Base-by-base conservation (phyloP, 2,888 invertebrate genomes). In the Drosophila macrospina region DNA sequence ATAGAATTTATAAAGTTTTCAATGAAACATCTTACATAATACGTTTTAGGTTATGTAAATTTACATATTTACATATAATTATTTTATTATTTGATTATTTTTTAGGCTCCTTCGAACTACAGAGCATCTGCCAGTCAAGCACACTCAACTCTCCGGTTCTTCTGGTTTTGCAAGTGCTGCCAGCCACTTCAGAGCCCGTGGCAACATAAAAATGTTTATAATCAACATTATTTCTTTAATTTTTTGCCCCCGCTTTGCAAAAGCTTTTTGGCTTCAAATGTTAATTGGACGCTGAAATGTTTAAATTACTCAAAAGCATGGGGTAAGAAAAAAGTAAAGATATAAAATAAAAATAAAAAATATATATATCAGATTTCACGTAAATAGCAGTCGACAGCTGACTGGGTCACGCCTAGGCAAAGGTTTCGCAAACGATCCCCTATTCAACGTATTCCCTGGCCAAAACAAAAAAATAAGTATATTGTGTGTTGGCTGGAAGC, bases 241-340 rank as follows among this genome's bases (percentile, higher is more conserved):
- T 68, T 61, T 68, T 61, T 36, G 13, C 37, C 26, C 32, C 20
- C 7, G 50, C 36, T 7, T 20, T 45, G 28, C 42, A 47, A 66
- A 66, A 79, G 72, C 69, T 72, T 74, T 69, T 73, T 69, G 56
- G 76, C 78, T 78, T 70, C 28, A 73, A 80, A 78, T 74, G 74
- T 82, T 82, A 83, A 82, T 83, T 83, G 83, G 80, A 83, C 64
- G 71, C 69, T 77, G 69, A 77, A 83, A 80, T 82, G 80, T 78
- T 76, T 76, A 76, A 82, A 81, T 74, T 76, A 74, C 64, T 75
- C 66, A 63, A 80, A 65, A 70, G 52, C 55, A 39, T 32, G 36
- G 59, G 5, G 34, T n/a, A 78, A 52, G n/a, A n/a, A 63, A 76
- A 55, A 36, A 6, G 8, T 2, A 32, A 37, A 34, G 24, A 51